phyloP scores from a whole-genome alignment of 2,797 vertebrate genomes.

The Aplochiton taeniatus region DNA sequence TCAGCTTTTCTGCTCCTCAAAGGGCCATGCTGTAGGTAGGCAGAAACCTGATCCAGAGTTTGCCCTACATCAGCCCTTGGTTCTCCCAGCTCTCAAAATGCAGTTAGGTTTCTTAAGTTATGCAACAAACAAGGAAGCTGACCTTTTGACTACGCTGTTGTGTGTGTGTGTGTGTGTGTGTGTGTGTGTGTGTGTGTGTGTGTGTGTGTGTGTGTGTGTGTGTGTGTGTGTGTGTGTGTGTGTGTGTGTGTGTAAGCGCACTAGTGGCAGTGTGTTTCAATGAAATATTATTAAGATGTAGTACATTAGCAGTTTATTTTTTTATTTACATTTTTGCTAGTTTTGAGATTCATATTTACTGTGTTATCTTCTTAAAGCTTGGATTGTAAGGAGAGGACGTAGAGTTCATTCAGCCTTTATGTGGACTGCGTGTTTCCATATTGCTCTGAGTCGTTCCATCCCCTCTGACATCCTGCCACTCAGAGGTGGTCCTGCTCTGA shows the following conservation, averaged over 20 bases:
- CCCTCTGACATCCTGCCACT: constrained; percentile 48
- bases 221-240: background rate
- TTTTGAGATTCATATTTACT: no score
- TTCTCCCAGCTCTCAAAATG: constrained; percentile 22
- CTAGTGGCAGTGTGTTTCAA: no score
- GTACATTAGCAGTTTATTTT: no score
- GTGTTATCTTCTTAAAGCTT: no score
- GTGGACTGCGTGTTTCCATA: no score
- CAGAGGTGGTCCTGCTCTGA: constrained; percentile 30
- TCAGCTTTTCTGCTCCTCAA: constrained; percentile 2
- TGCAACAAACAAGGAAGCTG: constrained; percentile 1
- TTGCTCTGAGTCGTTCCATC: constrained; percentile 31
- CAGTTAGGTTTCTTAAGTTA: constrained; percentile 10
- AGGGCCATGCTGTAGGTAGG: background rate
- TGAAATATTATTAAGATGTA: no score
- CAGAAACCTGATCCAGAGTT: constrained; percentile 16
- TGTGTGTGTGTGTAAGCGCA: no score
- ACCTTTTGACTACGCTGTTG: constrained; percentile 12
- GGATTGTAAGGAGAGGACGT: no score
- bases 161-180: constrained; percentile 13
- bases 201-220: background rate
- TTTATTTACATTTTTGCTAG: no score
- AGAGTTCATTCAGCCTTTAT: no score
- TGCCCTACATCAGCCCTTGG: constrained; percentile 9
- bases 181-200: constrained; percentile 5